A percentile compares a stretch with the other conserved stretches of the same genome.
Evolutionary conservation across 2,113 vertebrate species (phyloP).

Genomic region (Amblyornis subalaris): DNA sequence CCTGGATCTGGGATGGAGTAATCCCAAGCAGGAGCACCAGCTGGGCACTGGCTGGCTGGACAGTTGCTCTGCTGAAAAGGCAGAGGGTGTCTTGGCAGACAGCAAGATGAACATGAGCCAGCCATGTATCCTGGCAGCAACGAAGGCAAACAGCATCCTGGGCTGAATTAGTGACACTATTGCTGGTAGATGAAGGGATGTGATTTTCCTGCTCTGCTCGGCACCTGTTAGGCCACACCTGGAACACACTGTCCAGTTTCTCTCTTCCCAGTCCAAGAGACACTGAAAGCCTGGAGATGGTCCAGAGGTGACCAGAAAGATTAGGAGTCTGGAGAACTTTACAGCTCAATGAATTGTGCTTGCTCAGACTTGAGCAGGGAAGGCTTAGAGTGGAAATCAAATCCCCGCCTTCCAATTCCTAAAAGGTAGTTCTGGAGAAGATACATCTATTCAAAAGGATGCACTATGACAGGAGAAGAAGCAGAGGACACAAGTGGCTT

Average conservation of each 20-base stretch:
- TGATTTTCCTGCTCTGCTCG: background rate
- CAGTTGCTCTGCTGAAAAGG: background rate
- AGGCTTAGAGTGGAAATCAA: background rate
- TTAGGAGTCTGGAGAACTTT: background rate
- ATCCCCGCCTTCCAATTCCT: background rate
- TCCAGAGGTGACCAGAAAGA: background rate
- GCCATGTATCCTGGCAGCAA: background rate
- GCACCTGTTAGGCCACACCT: background rate
- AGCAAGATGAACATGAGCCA: background rate
- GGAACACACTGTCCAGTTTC: background rate
- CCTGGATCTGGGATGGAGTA: background rate
- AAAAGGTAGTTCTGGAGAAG: background rate
- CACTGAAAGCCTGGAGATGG: background rate
- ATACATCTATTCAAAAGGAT: background rate
- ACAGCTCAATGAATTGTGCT: background rate
- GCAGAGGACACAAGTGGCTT: background rate
- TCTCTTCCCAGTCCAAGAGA: background rate
- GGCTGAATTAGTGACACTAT: background rate
- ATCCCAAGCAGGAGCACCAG: background rate
- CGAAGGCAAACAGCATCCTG: background rate
- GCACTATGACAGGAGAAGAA: background rate
- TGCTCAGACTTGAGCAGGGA: background rate
- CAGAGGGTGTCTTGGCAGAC: background rate
- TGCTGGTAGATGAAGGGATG: background rate
- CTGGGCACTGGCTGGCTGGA: background rate